Conservation (phyloP, 35 echinoderm and acorn worm genomes). For the Nesometra sesokonis region DNA sequence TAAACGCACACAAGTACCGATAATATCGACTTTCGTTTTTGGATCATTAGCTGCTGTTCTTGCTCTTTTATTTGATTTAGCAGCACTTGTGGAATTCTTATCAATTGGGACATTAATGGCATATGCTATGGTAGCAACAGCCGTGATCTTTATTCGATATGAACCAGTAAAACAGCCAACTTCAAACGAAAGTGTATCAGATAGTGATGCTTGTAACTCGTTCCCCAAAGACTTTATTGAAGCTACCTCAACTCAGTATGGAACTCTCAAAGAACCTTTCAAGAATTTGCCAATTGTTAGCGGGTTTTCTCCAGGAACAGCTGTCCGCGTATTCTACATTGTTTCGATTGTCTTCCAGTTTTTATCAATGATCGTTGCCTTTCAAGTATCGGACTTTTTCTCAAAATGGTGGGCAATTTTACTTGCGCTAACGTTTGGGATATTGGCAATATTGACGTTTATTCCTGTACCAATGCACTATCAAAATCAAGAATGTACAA, state of each 20-base stretch:
- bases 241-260: too few relatives aligned
- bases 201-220: too few relatives aligned
- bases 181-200: too few relatives aligned
- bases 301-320: neutral
- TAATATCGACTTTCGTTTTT: slow-evolving; percentile 15
- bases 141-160: slow-evolving; percentile 31
- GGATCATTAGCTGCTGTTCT: neutral
- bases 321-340: neutral
- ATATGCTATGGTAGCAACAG: slow-evolving; percentile 23
- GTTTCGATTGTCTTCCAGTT: neutral
- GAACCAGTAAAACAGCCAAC: too few relatives aligned
- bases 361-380: neutral
- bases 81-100: slow-evolving; percentile 23
- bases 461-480: slow-evolving; percentile 24
- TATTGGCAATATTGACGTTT: slow-evolving; percentile 7
- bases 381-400: neutral
- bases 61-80: slow-evolving; percentile 24
- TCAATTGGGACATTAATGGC: slow-evolving; percentile 38
- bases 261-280: slow-evolving; percentile 24
- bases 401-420: slow-evolving; percentile 34
- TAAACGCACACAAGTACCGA: slow-evolving; percentile 15
- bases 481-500: slow-evolving; percentile 10
- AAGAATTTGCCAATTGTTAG: neutral
- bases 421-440: slow-evolving; percentile 4
- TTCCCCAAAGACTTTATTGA: too few relatives aligned